A percentile compares a stretch with the other conserved stretches of the same genome.
These are phyloP conservation scores for Nowickia ferox DNA, from an alignment of 2,888 invertebrate species.

Conservation along the genomic window DNA sequence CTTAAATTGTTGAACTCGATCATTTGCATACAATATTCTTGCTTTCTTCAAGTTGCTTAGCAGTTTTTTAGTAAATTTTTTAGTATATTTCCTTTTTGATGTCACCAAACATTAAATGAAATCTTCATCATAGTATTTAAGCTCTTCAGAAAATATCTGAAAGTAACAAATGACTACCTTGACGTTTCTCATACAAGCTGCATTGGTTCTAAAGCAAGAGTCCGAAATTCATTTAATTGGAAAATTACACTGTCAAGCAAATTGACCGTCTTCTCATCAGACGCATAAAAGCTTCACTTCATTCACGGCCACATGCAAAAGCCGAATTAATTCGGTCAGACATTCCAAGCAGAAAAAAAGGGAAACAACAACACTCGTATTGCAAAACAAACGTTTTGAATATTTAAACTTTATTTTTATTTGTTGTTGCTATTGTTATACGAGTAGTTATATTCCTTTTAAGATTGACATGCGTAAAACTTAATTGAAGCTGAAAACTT, in stretches of 20 bases:
- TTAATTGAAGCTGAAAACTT: slow-evolving; percentile 71
- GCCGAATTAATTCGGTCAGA: slow-evolving; percentile 51
- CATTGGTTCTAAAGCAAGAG: slow-evolving; percentile 36
- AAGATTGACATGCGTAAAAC: slow-evolving; percentile 72
- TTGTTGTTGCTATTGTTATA: slow-evolving; percentile 46
- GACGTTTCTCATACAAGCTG: slow-evolving; percentile 54
- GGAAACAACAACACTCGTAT: slow-evolving; percentile 15
- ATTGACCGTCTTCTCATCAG: slow-evolving; percentile 65
- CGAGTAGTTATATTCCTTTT: slow-evolving; percentile 44
- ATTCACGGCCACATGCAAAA: slow-evolving; percentile 52
- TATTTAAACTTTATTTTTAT: slow-evolving; percentile 46
- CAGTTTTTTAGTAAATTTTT: slow-evolving; percentile 27
- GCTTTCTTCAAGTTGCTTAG: slow-evolving; percentile 9
- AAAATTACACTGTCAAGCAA: slow-evolving; percentile 71
- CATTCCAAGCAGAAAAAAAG: slow-evolving; percentile 17
- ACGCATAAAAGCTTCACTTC: slow-evolving; percentile 24
- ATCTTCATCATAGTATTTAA: slow-evolving; percentile 68
- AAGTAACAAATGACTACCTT: slow-evolving; percentile 62
- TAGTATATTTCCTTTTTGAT: slow-evolving; percentile 33
- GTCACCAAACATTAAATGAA: slow-evolving; percentile 68
- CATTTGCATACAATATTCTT: slow-evolving; percentile 51
- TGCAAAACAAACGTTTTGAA: slow-evolving; percentile 57
- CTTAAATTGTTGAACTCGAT: slow-evolving; percentile 21
- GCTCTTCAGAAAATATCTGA: slow-evolving; percentile 49
- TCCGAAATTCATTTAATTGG: slow-evolving; percentile 70